Evolutionary conservation across 2,888 invertebrate species (phyloP).

Genomic region (Flabesymbios commensalis): DNA sequence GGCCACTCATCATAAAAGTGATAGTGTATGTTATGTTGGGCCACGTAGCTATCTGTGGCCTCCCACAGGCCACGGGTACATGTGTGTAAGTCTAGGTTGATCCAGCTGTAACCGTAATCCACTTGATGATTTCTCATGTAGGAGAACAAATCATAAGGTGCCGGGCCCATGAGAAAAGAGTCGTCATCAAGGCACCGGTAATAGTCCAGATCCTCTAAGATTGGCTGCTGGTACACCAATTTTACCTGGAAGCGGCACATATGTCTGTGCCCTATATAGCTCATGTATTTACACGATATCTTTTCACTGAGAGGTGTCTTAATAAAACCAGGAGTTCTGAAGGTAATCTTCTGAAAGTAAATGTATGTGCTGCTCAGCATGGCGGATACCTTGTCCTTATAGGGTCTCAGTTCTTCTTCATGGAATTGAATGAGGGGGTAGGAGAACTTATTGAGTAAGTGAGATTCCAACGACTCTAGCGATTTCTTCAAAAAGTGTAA

Average conservation of each 20-base stretch:
- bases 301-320: constrained; percentile 3
- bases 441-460: constrained; percentile 28
- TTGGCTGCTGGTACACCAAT: constrained; percentile 27
- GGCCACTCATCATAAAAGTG: constrained; percentile 25
- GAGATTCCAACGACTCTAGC: constrained; percentile 12
- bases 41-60: constrained; percentile 20
- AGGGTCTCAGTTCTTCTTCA: constrained; percentile 20
- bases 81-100: constrained; percentile 6
- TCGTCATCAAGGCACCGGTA: constrained; percentile 38
- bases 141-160: constrained; percentile 34
- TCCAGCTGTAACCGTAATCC: constrained; percentile 31
- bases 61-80: constrained; percentile 31
- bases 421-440: constrained; percentile 37
- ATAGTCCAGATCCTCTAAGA: constrained; percentile 29
- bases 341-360: constrained; percentile 28
- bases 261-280: constrained; percentile 29
- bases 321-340: constrained; percentile 27
- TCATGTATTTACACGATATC: constrained; percentile 22
- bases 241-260: constrained; percentile 39
- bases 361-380: constrained; percentile 13
- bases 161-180: constrained; percentile 18
- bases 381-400: background rate
- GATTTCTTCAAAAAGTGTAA: constrained; percentile 6
- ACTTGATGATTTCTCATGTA: constrained; percentile 19
- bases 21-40: constrained; percentile 9